Base-by-base conservation (phyloP, 1,140 invertebrate species). In the Tetraneura akinire region DNA sequence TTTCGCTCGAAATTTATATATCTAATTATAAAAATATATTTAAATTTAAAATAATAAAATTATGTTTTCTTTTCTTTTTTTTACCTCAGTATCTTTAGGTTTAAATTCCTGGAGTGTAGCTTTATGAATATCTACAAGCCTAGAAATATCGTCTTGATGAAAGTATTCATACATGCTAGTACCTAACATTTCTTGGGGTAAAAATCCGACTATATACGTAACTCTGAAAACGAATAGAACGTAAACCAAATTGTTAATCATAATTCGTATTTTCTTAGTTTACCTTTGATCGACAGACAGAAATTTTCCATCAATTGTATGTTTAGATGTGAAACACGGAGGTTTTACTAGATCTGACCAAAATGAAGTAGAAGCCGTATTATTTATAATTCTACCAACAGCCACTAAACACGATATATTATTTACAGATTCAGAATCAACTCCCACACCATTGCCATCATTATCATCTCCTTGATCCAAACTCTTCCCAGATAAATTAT, bases 141-240 rank as follows among this genome's bases (percentile, higher is more conserved):
- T 88, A 18, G 89, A 86, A 81, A 97, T 92, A 85, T 97, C 95
- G 66, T 94, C 92, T 78, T 91, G 91, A 84, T 94, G 91, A 84
- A 93, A 96, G 87, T 96, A 96, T 86, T 97, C 96, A 85, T 97
- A 97, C 87, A 97, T 92, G 83, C 94, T 96, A 1, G 94, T 95
- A 11, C 95, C 95, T 18, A 97, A 86, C 29, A 98, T 86, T 87
- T 98, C 96, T 87, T 98, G 96, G 3, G 95, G 95, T 71, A 97
- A 87, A 87, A 94, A 97, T 9, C 96, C 96, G 42, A 96, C 87
- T 21, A 95, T 91, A 53, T 96, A 84, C 3, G 95, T 97, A 14
- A 93, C 93, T 85, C 94, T 96, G 86, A 32, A 88, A 86, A 23
- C 4, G 6, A n/a, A 80, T 49, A 9, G 0, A 42, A 1, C 37